Base-by-base conservation (phyloP, 2,113 vertebrate genomes). In the Pavo muticus region DNA sequence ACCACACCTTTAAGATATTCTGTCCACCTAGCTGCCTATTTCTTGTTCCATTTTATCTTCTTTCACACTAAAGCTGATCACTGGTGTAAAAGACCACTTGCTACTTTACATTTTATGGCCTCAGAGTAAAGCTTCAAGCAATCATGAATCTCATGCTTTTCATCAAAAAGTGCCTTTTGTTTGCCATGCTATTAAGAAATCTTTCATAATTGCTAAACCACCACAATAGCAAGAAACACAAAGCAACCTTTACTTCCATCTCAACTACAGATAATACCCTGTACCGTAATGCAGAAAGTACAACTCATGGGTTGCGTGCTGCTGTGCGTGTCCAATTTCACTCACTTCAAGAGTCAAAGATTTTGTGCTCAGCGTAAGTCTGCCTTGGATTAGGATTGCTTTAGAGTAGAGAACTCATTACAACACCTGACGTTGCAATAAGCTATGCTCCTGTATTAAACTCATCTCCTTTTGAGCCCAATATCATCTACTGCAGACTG, bases 81-180 rank as follows among this genome's bases (percentile, higher is more conserved):
- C 4, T 72, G 79, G 14, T 1, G 1, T 45, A 42, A 57, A 74
- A 87, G 29, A 56, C 0, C 1, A 72, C 11, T 83, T n/a, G 11
- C 37, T 65, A 48, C 30, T 40, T 2, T 3, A 73, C 17, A 20
- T n/a, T 90, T 39, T 32, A 14, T 48, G 10, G 27, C 42, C 45
- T 86, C 37, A 6, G 90, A 45, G 48, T 48, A 70, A 90, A 90
- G 64, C 37, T 72, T 86, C 40, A 35, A 61, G 60, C 16, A 73
- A 20, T n/a, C 19, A 61, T 1, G 7, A 84, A 73, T 67, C 18
- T 5, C 20, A 25, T 2, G 1, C 9, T 71, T 78, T 82, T 25
- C 39, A 57, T 30, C 79, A 79, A 60, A 1, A 2, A 82, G 19
- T 2, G 3, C 9, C 17, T 87, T 64, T 59, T 87, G 21, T 76